These are phyloP conservation scores for Ia io DNA, from an alignment of 2,113 vertebrate genomes.

Conservation along the genomic window DNA sequence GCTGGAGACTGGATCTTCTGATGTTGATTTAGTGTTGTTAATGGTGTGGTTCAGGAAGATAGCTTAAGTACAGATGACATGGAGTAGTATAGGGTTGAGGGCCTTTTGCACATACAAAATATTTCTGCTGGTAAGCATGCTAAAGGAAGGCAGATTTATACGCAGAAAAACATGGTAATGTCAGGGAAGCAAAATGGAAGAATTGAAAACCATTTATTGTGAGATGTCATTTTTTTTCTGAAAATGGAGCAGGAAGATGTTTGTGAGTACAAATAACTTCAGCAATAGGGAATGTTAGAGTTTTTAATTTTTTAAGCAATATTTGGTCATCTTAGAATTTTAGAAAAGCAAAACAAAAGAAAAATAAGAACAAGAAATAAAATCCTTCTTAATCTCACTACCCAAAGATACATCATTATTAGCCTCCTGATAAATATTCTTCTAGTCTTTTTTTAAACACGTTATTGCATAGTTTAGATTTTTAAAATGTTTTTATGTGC, in stretches of 20 bases:
- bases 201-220: background rate
- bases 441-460: background rate
- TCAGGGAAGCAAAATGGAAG: constrained; percentile 19
- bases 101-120: background rate
- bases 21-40: background rate
- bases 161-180: constrained; percentile 36
- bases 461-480: background rate
- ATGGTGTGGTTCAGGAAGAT: background rate
- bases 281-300: background rate
- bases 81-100: background rate
- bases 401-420: background rate
- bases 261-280: background rate
- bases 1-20: background rate
- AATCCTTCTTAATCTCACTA: background rate
- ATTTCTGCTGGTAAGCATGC: constrained; percentile 33
- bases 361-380: background rate
- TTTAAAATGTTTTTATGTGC: background rate
- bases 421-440: background rate
- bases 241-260: background rate
- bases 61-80: background rate
- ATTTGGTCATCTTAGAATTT: background rate
- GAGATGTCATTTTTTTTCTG: background rate
- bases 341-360: background rate
- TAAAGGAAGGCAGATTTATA: constrained; percentile 40
- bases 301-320: background rate